These are phyloP conservation scores for Mus spretus DNA, from an alignment of 2,797 vertebrate species.

Conservation along the genomic window DNA sequence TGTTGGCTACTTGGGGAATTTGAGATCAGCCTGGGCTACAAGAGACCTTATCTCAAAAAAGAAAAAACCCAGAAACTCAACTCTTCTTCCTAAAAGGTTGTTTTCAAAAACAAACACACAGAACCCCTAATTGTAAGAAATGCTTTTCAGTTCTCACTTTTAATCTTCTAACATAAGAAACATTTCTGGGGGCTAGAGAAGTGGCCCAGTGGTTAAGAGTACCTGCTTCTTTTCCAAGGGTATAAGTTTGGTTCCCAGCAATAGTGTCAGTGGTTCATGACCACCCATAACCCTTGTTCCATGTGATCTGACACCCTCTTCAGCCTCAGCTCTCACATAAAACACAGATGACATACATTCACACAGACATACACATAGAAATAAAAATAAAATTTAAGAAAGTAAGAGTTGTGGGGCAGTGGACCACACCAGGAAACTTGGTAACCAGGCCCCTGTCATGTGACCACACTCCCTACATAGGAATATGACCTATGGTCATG, in stretches of 20 bases:
- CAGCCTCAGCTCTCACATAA: neutral
- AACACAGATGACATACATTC: neutral
- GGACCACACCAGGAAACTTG: neutral
- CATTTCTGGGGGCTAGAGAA: neutral
- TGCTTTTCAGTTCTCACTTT: constrained; percentile 25
- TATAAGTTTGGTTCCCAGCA: neutral
- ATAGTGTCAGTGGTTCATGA: neutral
- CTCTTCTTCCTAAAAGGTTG: constrained; percentile 39
- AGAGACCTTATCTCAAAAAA: neutral
- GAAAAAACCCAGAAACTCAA: neutral
- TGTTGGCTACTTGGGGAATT: neutral
- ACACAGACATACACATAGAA: neutral
- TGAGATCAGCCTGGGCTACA: neutral
- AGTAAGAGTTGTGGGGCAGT: neutral
- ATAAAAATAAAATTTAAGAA: neutral
- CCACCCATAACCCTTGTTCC: too few species aligned
- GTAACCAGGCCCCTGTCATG: neutral
- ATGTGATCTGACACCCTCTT: neutral
- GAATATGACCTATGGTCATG: neutral
- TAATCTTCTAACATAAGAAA: constrained; percentile 21
- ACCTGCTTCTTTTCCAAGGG: neutral
- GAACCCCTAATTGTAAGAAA: neutral
- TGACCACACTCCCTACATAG: neutral
- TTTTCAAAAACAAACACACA: constrained; percentile 16
- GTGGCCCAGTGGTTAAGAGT: neutral